phyloP scores from a whole-genome alignment of 2,113 vertebrate species.

The Chloroceryle aenea region DNA sequence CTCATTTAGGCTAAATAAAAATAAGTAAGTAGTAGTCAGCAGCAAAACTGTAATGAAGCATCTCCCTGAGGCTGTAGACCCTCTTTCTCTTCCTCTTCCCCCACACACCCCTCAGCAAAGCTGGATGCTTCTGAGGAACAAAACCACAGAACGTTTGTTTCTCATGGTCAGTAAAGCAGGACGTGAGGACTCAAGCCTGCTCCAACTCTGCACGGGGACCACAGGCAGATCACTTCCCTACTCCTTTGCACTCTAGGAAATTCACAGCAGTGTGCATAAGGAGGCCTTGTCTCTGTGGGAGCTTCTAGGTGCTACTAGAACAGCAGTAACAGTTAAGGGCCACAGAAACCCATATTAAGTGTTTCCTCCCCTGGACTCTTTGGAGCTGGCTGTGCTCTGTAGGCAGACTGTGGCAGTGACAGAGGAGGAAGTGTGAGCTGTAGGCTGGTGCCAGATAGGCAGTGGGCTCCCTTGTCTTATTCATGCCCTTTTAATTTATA shows the following conservation, averaged over 20 bases:
- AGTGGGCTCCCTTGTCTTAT: slow-evolving; percentile 27
- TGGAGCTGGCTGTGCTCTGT: not conserved
- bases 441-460: slow-evolving; percentile 65
- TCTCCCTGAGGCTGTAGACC: not conserved
- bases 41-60: not conserved
- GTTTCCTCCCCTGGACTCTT: not conserved
- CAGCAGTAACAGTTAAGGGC: not conserved
- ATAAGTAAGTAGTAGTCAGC: not conserved
- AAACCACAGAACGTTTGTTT: not conserved
- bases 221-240: not conserved
- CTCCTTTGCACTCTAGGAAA: not conserved
- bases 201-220: not conserved
- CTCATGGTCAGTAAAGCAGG: not conserved
- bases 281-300: not conserved
- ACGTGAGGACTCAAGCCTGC: not conserved
- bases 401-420: slow-evolving; percentile 24
- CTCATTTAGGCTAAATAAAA: not conserved
- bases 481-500: slow-evolving; percentile 38
- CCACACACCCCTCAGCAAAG: not conserved
- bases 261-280: not conserved
- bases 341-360: not conserved
- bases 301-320: not conserved
- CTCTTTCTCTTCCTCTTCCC: not conserved
- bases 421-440: slow-evolving; percentile 60
- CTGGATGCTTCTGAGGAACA: not conserved